Evolutionary conservation across 2,888 invertebrate species (phyloP).

Genomic region (Aleiodes leptofemur): DNA sequence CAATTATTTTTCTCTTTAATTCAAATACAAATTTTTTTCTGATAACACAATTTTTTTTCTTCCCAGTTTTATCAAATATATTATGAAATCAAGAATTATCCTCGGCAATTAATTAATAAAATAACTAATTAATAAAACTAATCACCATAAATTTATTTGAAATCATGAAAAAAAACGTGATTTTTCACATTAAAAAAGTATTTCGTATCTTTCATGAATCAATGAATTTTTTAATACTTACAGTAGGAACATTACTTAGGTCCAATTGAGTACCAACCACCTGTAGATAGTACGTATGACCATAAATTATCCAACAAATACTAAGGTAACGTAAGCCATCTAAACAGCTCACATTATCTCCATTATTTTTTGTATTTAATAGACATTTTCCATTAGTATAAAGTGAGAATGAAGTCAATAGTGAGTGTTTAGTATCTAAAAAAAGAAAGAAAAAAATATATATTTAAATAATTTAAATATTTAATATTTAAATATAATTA

Average conservation of each 20-base stretch:
- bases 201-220: not conserved
- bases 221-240: constrained; percentile 48
- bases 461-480: too few relatives aligned
- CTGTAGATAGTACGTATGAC: constrained; percentile 67
- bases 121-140: too few relatives aligned
- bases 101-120: too few relatives aligned
- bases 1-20: too few relatives aligned
- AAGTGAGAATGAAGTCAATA: constrained; percentile 70
- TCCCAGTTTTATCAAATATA: too few relatives aligned
- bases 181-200: not conserved
- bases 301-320: constrained; percentile 72
- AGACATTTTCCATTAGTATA: constrained; percentile 71
- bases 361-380: constrained; percentile 57
- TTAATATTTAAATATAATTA: too few relatives aligned
- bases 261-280: constrained; percentile 62
- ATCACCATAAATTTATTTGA: too few relatives aligned
- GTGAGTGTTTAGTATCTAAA: constrained; percentile 50
- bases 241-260: constrained; percentile 57
- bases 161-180: not conserved
- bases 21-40: too few relatives aligned
- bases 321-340: constrained; percentile 74
- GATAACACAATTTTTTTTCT: too few relatives aligned
- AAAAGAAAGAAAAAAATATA: constrained; percentile 9
- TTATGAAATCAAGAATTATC: too few relatives aligned
- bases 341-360: constrained; percentile 68